Conservation (phyloP, 64 coral and sea anemone genomes). For the Orbicella faveolata region DNA sequence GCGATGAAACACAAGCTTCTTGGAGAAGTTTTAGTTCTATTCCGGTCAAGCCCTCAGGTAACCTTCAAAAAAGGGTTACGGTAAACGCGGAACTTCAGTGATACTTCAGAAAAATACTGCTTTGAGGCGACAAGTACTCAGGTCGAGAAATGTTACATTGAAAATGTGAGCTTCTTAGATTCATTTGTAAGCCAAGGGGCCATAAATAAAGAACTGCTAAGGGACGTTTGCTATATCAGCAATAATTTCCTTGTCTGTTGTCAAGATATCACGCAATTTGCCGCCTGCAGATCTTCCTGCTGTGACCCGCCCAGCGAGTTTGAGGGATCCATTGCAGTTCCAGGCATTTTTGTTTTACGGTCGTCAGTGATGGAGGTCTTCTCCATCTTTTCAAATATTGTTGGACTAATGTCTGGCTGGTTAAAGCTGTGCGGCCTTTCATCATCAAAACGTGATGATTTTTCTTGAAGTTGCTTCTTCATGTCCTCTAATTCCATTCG, state of each 20-base stretch:
- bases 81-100: too few species aligned
- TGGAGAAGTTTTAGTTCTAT: neutral
- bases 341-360: neutral
- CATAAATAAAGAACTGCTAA: too few species aligned
- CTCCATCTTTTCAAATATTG: neutral
- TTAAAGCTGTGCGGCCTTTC: neutral
- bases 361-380: neutral
- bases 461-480: neutral
- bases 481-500: conserved; percentile 30
- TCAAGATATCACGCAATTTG: conserved; percentile 34
- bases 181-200: too few species aligned
- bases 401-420: neutral
- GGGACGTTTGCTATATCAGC: too few species aligned
- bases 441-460: neutral
- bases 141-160: too few species aligned
- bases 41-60: too few species aligned
- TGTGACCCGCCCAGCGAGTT: neutral
- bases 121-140: too few species aligned
- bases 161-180: too few species aligned
- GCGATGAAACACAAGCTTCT: neutral
- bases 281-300: neutral
- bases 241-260: neutral
- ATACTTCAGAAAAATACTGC: too few species aligned
- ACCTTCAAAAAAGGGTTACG: too few species aligned
- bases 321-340: neutral